Percentiles rank a stretch among this genome's conserved stretches.
Evolutionary conservation across 2,113 vertebrate species (phyloP).

Genomic region (Oenanthe oenanthe): DNA sequence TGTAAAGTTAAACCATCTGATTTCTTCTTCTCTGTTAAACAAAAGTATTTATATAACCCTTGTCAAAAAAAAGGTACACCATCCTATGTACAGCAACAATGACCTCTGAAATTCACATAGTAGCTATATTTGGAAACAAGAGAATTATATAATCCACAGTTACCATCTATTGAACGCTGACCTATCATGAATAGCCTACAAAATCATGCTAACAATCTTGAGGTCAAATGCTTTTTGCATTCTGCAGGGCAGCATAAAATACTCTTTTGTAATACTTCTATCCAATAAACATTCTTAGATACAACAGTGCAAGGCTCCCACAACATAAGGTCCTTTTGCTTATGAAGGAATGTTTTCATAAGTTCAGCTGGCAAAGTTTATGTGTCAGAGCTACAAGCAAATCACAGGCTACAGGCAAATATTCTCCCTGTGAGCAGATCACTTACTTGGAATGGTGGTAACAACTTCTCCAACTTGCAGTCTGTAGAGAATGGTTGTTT

Average conservation of each 20-base stretch:
- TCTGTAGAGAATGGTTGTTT: conserved; percentile 97
- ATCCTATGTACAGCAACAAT: background rate
- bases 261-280: background rate
- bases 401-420: background rate
- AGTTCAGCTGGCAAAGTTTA: background rate
- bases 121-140: background rate
- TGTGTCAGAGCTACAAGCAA: background rate
- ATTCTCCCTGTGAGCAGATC: background rate
- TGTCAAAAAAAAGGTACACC: background rate
- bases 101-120: background rate
- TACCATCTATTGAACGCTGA: background rate
- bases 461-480: conserved; percentile 98
- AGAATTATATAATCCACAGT: background rate
- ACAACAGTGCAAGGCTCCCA: background rate
- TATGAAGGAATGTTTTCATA: background rate
- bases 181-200: background rate
- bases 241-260: background rate
- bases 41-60: background rate
- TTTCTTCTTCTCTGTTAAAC: background rate
- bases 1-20: background rate
- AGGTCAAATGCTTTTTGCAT: background rate
- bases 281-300: background rate
- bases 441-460: conserved; percentile 97
- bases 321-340: background rate
- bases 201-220: background rate